A percentile compares a stretch with the other conserved stretches of the same genome.
These are phyloP conservation scores for Macaca nemestrina DNA, from an alignment of 2,113 vertebrate genomes.

Conservation along the genomic window DNA sequence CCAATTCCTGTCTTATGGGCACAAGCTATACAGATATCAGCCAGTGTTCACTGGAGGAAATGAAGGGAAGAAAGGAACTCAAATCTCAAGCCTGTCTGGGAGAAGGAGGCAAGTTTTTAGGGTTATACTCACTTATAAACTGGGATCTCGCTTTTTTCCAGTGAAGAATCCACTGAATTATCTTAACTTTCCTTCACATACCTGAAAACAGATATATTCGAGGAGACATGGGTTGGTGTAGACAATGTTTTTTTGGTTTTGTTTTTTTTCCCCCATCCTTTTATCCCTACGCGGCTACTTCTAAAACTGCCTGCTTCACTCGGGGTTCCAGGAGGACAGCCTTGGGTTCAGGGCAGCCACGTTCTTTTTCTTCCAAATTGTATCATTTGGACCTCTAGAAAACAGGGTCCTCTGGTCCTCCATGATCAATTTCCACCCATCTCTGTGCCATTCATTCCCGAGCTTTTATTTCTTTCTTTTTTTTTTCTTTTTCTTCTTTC, in stretches of 20 bases:
- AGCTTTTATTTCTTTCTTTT: neutral
- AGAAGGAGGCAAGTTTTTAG: neutral
- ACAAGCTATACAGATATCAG: neutral
- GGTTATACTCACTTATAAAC: neutral
- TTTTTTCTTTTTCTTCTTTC: too few relatives aligned
- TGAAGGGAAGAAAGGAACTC: neutral
- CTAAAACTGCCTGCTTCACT: neutral
- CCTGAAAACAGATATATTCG: neutral
- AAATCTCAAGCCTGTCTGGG: neutral
- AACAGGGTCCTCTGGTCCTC: neutral
- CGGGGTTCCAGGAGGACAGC: neutral
- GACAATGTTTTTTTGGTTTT: neutral
- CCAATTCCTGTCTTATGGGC: neutral
- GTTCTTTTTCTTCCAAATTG: neutral
- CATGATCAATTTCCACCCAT: neutral
- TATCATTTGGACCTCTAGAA: neutral
- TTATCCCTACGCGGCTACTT: neutral
- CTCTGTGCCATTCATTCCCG: neutral
- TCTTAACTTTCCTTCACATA: neutral
- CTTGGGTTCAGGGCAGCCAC: neutral
- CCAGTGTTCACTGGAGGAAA: neutral
- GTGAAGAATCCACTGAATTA: neutral
- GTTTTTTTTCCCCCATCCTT: too few relatives aligned
- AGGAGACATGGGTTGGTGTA: neutral
- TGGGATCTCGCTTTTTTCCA: neutral